Conservation (phyloP, 2,888 invertebrate genomes). For the Imbricaverruca yamaguchii region DNA sequence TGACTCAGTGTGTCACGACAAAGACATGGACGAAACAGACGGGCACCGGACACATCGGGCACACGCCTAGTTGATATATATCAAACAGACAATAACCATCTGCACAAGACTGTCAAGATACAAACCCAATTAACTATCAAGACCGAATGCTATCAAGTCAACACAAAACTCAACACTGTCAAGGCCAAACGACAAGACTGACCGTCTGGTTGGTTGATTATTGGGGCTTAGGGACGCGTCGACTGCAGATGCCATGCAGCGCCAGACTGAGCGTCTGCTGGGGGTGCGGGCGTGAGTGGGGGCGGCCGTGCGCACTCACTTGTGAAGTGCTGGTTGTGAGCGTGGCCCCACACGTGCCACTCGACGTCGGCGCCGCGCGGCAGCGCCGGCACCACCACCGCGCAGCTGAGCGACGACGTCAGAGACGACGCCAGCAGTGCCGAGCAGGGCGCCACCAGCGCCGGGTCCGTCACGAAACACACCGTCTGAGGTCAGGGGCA, state of each 20-base stretch:
- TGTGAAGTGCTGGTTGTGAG: conserved; percentile 77
- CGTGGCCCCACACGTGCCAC: conserved; percentile 90
- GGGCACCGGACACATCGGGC: neutral
- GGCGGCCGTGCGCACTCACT: conserved; percentile 51
- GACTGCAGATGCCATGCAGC: too few relatives aligned
- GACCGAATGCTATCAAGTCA: too few relatives aligned
- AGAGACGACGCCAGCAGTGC: neutral
- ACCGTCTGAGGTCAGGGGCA: conserved; percentile 54
- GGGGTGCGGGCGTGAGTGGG: neutral
- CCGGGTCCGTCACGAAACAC: conserved; percentile 71
- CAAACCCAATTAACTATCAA: too few relatives aligned
- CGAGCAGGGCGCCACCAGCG: conserved; percentile 34
- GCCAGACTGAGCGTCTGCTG: neutral
- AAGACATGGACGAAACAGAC: too few relatives aligned
- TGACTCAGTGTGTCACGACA: too few relatives aligned
- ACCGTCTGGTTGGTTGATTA: too few relatives aligned
- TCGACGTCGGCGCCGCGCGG: conserved; percentile 75
- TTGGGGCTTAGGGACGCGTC: too few relatives aligned
- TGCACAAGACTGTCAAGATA: too few relatives aligned
- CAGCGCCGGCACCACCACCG: conserved; percentile 65
- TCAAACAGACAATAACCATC: too few relatives aligned
- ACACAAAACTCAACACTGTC: too few relatives aligned
- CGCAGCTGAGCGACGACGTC: conserved; percentile 28
- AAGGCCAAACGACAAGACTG: neutral
- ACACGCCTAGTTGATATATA: too few relatives aligned